Base-by-base conservation (phyloP, 2,797 vertebrate species). In the Atherinosoma microstoma region DNA sequence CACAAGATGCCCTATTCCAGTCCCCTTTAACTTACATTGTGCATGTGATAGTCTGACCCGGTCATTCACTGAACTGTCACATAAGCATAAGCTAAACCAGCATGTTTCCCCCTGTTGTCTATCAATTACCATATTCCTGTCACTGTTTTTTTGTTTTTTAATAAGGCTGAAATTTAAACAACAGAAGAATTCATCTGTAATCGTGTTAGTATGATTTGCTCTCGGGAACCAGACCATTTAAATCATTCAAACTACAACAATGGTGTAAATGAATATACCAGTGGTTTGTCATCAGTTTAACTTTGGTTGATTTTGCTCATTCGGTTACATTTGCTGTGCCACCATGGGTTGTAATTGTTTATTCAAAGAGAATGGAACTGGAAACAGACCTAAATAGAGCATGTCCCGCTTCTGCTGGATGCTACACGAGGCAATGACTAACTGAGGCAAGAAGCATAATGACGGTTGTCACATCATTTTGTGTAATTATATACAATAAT, bases 391-490 rank as follows among this genome's bases (percentile, higher is more conserved):
- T 22, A 57, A 73, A 66, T 65, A 40, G 35, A 56, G 29, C 20
- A 72, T 65, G 68, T 70, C 53, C 27, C 30, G 20, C 16, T 76
- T 80, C 64, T 72, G 69, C 59, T 35, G 34, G 51, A 56, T 65
- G 29, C 64, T 29, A 68, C 16, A 63, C 51, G 30, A 51, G 77
- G 59, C 27, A 47, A 30, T 59, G 69, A 72, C 60, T 76, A 60
- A 69, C 62, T 22, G 34, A 70, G 27, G 58, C 13, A 58, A 70
- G 51, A 70, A 45, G 27, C 12, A 0, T 15, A 57, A 76, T 18
- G 8, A 58, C 20, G 34, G 51, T 34, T 61, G 24, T 58, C 45
- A 35, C 18, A 9, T 58, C 36, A 15, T 24, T 61, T 56, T 1
- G 8, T 24, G 20, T 58, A 40, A 29, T 60, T 54, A 70, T 80